Evolutionary conservation across 2,797 vertebrate genomes (phyloP), one percentile per base, ranked within the genome.

Genomic region (Spinus olivaceus): DNA sequence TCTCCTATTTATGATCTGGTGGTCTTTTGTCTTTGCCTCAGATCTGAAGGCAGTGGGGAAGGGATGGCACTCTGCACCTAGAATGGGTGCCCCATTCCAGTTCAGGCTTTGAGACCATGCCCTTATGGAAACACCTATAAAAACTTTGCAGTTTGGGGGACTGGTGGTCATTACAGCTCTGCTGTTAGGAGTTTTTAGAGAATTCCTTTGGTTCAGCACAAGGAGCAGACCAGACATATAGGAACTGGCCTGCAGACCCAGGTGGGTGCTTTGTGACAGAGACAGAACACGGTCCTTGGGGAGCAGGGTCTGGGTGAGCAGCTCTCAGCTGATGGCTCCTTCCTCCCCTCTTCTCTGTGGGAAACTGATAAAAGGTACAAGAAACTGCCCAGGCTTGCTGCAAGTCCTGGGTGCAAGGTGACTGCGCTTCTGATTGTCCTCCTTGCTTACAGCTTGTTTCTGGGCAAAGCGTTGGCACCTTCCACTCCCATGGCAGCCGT

Each of bases 221-320:
- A 84, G 51, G n/a, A 70, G 73, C 82, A 69, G 91, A 76, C 74
- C 4, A 0, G 82, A 94, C 91, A 82, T 1, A 0, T 22, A 70
- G 84, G 42, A 71, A 32, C 32, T 54, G 65, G 57, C 59, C 73
- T 44, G 81, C 57, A 88, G 33, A n/a, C 44, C 17, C 46, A 14
- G 49, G 46, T 47, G 27, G 6, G 19, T n/a, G 60, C 73, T 81
- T 53, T n/a, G 41, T 3, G 20, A 14, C n/a, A 39, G 33, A 53
- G 44, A 42, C 8, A 20, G 23, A 54, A 47, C 1, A 1, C 0
- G 0, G 20, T 22, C 28, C 33, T 33, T 17, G 33, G 33, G 39
- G 33, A 92, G 69, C 44, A 37, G 23, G 22, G 10, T 1, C 41
- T 59, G 59, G 46, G 28, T 2, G 3, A 73, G 50, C 57, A 46